Conservation (phyloP, 2,113 vertebrate species). For the Acinonyx jubatus region DNA sequence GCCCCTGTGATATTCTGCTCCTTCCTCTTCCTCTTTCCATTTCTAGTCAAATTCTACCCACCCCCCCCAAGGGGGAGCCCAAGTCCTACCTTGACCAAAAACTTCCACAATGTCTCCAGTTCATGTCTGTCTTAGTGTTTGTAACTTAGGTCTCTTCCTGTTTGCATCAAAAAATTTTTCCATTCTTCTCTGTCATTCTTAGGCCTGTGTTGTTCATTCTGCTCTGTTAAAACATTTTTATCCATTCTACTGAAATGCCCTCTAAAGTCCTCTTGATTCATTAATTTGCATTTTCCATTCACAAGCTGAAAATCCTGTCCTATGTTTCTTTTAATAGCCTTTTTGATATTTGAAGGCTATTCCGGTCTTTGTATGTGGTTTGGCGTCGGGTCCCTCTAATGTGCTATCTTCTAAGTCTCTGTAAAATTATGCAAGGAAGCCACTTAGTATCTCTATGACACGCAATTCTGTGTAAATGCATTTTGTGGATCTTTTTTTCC, state of each 20-base stretch:
- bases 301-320: neutral
- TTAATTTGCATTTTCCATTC: neutral
- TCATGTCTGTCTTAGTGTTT: neutral
- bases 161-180: neutral
- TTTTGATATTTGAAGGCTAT: neutral
- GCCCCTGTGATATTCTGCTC: no score
- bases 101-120: neutral
- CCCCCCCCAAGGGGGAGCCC: conserved; percentile 66
- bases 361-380: neutral
- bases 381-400: neutral
- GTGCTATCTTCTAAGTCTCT: conserved; percentile 1
- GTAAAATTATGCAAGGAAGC: conserved; percentile 15
- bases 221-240: neutral
- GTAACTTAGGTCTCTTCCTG: neutral
- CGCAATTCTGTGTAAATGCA: neutral
- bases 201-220: neutral
- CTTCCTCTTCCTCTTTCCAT: neutral
- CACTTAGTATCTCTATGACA: neutral
- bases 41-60: conserved; percentile 15
- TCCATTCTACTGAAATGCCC: neutral
- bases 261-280: neutral
- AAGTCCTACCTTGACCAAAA: neutral
- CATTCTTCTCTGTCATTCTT: neutral
- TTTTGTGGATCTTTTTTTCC: neutral
- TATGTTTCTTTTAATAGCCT: neutral